Evolutionary conservation across 2,113 vertebrate species (phyloP).

Genomic region (Terrapene triunguis): DNA sequence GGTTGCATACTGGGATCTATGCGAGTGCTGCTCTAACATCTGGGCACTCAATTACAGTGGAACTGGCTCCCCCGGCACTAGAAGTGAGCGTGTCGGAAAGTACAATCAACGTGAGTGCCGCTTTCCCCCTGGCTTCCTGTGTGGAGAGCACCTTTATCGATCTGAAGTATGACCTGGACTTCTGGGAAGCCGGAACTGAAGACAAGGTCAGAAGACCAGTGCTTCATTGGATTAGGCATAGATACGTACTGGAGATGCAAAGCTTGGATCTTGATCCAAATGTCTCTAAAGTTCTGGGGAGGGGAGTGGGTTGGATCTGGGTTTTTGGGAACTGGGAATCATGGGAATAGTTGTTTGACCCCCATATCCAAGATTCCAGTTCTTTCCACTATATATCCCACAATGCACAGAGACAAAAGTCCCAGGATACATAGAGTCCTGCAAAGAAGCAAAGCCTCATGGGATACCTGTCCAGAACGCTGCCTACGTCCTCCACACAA

Average conservation of each 20-base stretch:
- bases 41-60: conserved; percentile 19
- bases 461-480: not conserved
- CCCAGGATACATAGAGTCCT: not conserved
- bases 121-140: conserved; percentile 61
- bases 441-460: not conserved
- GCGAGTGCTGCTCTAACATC: accelerated
- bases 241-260: accelerated
- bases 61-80: conserved; percentile 61
- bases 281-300: not conserved
- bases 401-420: not conserved
- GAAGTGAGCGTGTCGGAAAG: not conserved
- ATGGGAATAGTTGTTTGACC: not conserved
- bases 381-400: not conserved
- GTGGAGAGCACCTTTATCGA: not conserved
- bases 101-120: not conserved
- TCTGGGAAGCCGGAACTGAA: conserved; percentile 60
- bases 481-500: not conserved
- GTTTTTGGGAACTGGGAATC: not conserved
- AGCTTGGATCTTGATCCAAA: not conserved
- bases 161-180: conserved; percentile 48
- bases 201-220: conserved; percentile 43
- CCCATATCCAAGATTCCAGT: not conserved
- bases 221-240: not conserved
- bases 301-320: not conserved
- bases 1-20: not conserved